Evolutionary conservation across 2,888 invertebrate species (phyloP).

Genomic region (Euplagia quadripunctaria): DNA sequence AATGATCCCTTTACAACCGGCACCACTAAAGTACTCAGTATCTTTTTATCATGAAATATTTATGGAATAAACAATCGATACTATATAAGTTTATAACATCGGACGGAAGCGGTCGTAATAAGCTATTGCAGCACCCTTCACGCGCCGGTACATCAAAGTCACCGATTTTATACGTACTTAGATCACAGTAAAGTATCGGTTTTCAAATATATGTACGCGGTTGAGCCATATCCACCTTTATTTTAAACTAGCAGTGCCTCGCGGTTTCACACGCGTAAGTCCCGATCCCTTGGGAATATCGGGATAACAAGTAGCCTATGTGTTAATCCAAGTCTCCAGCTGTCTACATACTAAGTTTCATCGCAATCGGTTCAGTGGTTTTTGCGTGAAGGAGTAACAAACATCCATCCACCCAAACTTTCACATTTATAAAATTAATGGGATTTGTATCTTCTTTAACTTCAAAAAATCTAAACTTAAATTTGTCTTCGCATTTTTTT

Average conservation of each 20-base stretch:
- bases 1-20: not conserved
- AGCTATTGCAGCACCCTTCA: slow-evolving; percentile 26
- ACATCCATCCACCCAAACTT: too few species aligned
- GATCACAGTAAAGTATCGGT: not conserved
- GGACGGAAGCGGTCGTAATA: slow-evolving; percentile 46
- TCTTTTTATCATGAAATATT: slow-evolving; percentile 1
- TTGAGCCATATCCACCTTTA: not conserved
- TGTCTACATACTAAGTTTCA: too few species aligned
- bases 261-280: too few species aligned
- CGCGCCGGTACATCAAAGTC: slow-evolving; percentile 41
- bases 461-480: not conserved
- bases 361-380: too few species aligned
- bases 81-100: slow-evolving; percentile 19
- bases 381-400: too few species aligned
- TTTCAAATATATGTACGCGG: not conserved
- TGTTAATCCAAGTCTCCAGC: too few species aligned
- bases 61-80: slow-evolving; percentile 32
- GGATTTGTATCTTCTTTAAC: not conserved
- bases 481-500: too few species aligned
- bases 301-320: too few species aligned
- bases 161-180: slow-evolving; percentile 26
- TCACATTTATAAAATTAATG: too few species aligned
- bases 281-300: too few species aligned
- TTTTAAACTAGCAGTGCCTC: too few species aligned
- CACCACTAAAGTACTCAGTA: not conserved